phyloP scores from a whole-genome alignment of 2,797 vertebrate genomes.

The Mormyrops boulengeri region DNA sequence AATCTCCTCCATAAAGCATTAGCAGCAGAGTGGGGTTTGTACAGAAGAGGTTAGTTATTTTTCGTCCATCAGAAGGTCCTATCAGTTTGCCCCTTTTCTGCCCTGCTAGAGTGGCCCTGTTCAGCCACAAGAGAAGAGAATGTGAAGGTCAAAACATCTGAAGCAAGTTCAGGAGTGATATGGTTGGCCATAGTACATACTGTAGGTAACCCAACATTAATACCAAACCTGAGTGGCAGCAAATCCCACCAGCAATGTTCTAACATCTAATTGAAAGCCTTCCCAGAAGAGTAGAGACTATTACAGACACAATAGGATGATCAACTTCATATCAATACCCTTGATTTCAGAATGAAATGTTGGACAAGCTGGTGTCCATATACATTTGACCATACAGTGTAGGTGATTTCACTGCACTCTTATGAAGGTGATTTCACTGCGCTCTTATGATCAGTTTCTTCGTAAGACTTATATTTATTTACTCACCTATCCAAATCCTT shows the following conservation, averaged over 20 bases:
- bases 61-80: not conserved
- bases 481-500: slow-evolving; percentile 79
- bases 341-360: not conserved
- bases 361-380: not conserved
- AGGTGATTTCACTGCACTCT: not conserved
- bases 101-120: not conserved
- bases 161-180: not conserved
- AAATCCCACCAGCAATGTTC: not conserved
- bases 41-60: not conserved
- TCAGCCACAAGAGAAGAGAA: not conserved
- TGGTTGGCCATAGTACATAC: not conserved
- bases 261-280: not conserved
- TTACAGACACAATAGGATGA: not conserved
- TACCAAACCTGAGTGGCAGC: not conserved
- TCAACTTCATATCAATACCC: not conserved
- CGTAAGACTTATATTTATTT: not conserved
- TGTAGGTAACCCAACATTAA: not conserved
- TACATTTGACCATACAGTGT: not conserved
- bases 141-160: not conserved
- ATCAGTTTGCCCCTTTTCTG: not conserved
- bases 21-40: not conserved
- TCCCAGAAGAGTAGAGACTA: not conserved
- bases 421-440: not conserved
- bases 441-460: not conserved
- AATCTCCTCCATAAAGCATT: not conserved